Percentiles rank a stretch among this genome's conserved stretches.
These are phyloP conservation scores for Nephrotoma guestfalica DNA, from an alignment of 2,888 invertebrate species.

Conservation along the genomic window DNA sequence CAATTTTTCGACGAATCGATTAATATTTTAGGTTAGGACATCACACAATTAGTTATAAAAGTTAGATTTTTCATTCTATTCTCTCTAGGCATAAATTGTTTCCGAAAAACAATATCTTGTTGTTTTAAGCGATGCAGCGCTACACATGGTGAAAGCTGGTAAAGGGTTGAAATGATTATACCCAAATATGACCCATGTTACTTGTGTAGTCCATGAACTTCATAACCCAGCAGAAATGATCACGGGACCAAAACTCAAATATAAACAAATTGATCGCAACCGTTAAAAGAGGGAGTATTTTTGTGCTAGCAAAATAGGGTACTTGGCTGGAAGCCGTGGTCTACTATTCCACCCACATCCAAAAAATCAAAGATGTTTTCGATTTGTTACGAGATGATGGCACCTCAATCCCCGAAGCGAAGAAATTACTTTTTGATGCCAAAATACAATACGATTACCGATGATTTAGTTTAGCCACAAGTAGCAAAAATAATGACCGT, in stretches of 20 bases:
- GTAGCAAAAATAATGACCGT: not conserved
- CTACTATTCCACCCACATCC: not conserved
- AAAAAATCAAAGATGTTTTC: not conserved
- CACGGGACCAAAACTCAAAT: constrained; percentile 5
- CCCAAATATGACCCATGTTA: constrained; percentile 9
- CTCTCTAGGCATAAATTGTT: not conserved
- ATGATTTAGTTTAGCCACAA: too few species aligned
- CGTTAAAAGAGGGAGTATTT: constrained; percentile 17
- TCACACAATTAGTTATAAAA: not conserved
- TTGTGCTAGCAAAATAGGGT: constrained; percentile 20
- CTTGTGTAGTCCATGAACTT: constrained; percentile 19
- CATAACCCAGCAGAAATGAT: constrained; percentile 19
- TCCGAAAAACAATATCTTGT: not conserved
- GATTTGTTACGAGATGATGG: not conserved
- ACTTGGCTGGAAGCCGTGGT: constrained; percentile 14
- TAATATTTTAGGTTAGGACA: not conserved
- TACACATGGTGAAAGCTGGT: constrained; percentile 17
- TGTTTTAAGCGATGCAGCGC: constrained; percentile 9
- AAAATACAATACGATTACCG: not conserved
- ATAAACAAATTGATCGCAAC: constrained; percentile 13
- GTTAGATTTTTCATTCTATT: not conserved
- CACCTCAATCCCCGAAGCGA: not conserved
- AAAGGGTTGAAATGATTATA: constrained; percentile 16
- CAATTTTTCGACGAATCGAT: not conserved
- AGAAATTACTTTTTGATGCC: not conserved